Evolutionary conservation across 2,888 invertebrate species (phyloP).

Genomic region (Sicus ferrugineus): DNA sequence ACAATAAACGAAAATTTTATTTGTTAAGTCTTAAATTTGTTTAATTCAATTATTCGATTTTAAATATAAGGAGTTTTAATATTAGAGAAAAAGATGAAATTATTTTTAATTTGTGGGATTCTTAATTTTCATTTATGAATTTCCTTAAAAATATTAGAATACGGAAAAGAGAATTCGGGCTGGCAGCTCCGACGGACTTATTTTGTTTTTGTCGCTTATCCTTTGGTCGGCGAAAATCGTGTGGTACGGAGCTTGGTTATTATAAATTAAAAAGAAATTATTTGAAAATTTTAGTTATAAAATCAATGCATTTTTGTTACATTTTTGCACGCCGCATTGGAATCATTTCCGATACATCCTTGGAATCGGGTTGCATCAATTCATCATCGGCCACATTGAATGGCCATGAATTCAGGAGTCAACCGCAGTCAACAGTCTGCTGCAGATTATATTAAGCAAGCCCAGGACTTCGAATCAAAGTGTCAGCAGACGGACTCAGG

Average conservation of each 20-base stretch:
- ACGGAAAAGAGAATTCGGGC: not conserved
- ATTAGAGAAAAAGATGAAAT: too few relatives aligned
- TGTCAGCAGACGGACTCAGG: slow-evolving; percentile 44
- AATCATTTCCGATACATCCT: not conserved
- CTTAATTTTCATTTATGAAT: too few relatives aligned
- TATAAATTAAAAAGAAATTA: too few relatives aligned
- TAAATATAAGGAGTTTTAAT: too few relatives aligned
- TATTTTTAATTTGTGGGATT: too few relatives aligned
- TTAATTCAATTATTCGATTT: too few relatives aligned
- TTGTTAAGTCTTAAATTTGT: too few relatives aligned
- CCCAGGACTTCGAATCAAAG: slow-evolving; percentile 23
- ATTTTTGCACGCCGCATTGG: slow-evolving; percentile 23
- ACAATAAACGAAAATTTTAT: too few relatives aligned
- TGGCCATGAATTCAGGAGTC: not conserved
- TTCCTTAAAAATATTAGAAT: not conserved
- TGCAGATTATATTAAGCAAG: slow-evolving; percentile 12
- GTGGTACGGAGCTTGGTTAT: too few relatives aligned
- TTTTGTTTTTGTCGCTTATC: too few relatives aligned
- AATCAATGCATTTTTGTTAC: slow-evolving; percentile 15
- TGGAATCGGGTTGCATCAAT: not conserved
- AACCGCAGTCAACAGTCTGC: not conserved
- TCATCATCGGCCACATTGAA: not conserved
- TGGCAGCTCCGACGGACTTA: not conserved
- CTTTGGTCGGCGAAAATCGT: too few relatives aligned
- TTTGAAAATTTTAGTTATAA: too few relatives aligned